phyloP scores from a whole-genome alignment of 2,888 invertebrate species.

The Argynnis bischoffii region DNA sequence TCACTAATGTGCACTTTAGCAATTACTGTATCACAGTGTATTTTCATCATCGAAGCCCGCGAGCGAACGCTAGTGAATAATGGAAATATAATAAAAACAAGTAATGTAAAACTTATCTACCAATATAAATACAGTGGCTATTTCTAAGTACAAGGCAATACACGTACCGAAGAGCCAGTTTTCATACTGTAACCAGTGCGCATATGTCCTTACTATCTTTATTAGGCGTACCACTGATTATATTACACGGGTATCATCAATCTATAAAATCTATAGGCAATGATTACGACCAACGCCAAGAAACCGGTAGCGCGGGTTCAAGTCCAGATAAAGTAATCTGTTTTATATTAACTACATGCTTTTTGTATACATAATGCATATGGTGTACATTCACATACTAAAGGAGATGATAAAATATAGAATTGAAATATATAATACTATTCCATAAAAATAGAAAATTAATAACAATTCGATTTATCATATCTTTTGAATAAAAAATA shows the following conservation, averaged over 20 bases:
- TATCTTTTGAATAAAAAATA: too few relatives aligned
- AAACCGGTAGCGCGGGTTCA: conserved; percentile 39
- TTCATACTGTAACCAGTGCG: conserved; percentile 8
- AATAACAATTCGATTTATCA: too few relatives aligned
- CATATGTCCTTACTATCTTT: conserved; percentile 19
- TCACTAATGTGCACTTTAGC: too few relatives aligned
- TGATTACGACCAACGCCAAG: conserved; percentile 29
- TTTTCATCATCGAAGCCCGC: too few relatives aligned
- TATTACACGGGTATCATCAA: conserved; percentile 31
- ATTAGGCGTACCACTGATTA: conserved; percentile 33
- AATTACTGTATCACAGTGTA: too few relatives aligned
- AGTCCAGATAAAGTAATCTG: conserved; percentile 35
- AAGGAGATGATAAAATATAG: too few relatives aligned
- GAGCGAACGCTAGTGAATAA: too few relatives aligned
- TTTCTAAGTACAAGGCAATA: conserved; percentile 5
- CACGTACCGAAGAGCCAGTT: conserved; percentile 9
- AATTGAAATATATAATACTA: too few relatives aligned
- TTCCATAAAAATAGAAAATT: too few relatives aligned
- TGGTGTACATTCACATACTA: too few relatives aligned
- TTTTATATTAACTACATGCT: conserved; percentile 18
- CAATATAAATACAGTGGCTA: background rate
- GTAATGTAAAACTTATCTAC: background rate
- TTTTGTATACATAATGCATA: too few relatives aligned
- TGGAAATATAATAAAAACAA: too few relatives aligned
- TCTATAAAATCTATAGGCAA: conserved; percentile 35